A percentile compares a stretch with the other conserved stretches of the same genome.
These are phyloP conservation scores for Stenchaetothrips biformis DNA, from an alignment of 2,888 invertebrate species.

Conservation along the genomic window DNA sequence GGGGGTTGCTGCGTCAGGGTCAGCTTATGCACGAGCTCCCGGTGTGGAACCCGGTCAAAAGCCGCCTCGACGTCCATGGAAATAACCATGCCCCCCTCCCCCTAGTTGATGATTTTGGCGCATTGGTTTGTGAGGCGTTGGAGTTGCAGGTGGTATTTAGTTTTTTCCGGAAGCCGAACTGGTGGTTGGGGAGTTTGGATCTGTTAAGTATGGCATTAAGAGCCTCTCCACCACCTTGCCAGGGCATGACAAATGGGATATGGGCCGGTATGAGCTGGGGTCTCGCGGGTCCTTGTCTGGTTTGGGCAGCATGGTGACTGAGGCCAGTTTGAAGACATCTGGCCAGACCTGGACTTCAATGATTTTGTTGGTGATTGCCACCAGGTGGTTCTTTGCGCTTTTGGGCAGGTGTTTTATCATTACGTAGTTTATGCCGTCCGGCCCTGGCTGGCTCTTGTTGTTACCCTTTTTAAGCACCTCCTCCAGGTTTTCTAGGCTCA, in stretches of 20 bases:
- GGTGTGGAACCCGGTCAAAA: too few relatives aligned
- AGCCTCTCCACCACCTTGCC: slow-evolving; percentile 39
- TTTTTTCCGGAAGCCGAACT: slow-evolving; percentile 40
- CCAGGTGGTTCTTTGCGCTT: too few relatives aligned
- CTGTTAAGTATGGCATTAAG: slow-evolving; percentile 35
- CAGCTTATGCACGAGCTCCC: too few relatives aligned
- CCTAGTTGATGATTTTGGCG: slow-evolving; percentile 37
- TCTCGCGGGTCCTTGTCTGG: slow-evolving; percentile 36
- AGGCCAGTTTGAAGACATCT: slow-evolving; percentile 37
- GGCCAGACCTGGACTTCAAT: slow-evolving; percentile 35
- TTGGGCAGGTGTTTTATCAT: too few relatives aligned
- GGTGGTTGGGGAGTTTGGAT: slow-evolving; percentile 35
- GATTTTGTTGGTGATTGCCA: too few relatives aligned
- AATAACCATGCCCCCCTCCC: slow-evolving; percentile 38
- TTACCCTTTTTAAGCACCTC: too few relatives aligned
- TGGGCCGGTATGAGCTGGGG: slow-evolving; percentile 38
- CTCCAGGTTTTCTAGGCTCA: too few relatives aligned
- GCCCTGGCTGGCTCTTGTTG: too few relatives aligned
- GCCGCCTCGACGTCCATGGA: too few relatives aligned
- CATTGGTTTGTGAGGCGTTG: slow-evolving; percentile 38
- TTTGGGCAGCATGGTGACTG: slow-evolving; percentile 38
- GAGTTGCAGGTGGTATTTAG: slow-evolving; percentile 41
- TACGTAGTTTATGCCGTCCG: too few relatives aligned
- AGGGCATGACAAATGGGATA: slow-evolving; percentile 38
- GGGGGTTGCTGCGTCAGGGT: too few relatives aligned